Evolutionary conservation across 2,888 invertebrate genomes (phyloP), one percentile per base, ranked within the genome.

Genomic region (Chelonus formosanus): DNA sequence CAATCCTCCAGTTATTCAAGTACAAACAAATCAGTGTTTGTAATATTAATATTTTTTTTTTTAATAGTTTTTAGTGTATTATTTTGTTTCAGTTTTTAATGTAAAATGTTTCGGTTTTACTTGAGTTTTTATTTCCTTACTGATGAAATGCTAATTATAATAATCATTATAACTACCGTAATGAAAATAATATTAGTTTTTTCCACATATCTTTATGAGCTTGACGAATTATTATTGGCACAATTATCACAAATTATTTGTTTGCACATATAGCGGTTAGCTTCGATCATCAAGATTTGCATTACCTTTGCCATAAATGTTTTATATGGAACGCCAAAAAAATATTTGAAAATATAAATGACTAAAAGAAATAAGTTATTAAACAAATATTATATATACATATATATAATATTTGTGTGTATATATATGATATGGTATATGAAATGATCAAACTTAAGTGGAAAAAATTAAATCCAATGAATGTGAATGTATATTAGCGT

Each of bases 401-500:
- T 65, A 56, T 45, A 43, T 58, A 55, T 48, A 44, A 20, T 40
- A 45, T 32, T 31, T 32, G 5, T 32, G 36, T 58, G 40, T 53
- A 43, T 52, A 67, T n/a, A 67, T 63, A 31, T 43, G 58, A 65
- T 5, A 45, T 20, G 56, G 56, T 62, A 45, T 44, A 55, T 57
- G 52, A 50, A 60, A 66, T 47, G 63, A 68, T 31, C 65, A 71
- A 71, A 67, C 53, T 67, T 66, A 67, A 70, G 67, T 50, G 55
- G 65, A 67, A 45, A 67, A 67, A 57, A 47, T 10, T 34, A 32
- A 64, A 60, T 72, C 69, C 70, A 50, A 73, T 73, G 72, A 68
- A 62, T 75, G 74, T 74, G 76, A 70, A 73, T 73, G 72, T 76
- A 70, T 61, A 66, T 71, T 71, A 66, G 63, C 65, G 70, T 67